A percentile compares a stretch with the other conserved stretches of the same genome.
phyloP scores from a whole-genome alignment of 2,797 vertebrate genomes.

The Phrynocephalus vlangalii region DNA sequence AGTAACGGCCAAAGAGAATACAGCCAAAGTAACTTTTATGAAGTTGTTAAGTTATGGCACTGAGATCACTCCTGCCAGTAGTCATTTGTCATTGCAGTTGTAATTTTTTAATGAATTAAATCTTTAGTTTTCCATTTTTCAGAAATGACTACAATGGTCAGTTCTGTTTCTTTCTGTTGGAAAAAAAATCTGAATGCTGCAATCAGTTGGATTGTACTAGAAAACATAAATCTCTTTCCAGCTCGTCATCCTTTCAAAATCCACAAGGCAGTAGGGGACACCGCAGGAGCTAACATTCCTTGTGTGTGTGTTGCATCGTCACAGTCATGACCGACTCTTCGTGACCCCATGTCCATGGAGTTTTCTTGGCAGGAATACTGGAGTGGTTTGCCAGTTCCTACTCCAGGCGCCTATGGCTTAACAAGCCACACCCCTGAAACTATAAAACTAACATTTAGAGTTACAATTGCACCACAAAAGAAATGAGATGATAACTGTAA shows the following conservation, averaged over 20 bases:
- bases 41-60: background rate
- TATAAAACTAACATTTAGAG: background rate
- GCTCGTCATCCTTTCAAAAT: background rate
- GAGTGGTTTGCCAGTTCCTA: too few relatives aligned
- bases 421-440: background rate
- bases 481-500: background rate
- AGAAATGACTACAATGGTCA: background rate
- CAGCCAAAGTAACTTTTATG: background rate
- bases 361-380: too few relatives aligned
- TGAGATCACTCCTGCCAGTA: background rate
- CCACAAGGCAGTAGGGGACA: background rate
- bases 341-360: too few relatives aligned
- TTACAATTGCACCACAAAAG: background rate
- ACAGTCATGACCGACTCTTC: too few relatives aligned
- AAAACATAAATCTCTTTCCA: background rate
- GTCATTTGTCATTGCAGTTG: background rate
- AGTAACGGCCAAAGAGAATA: too few relatives aligned
- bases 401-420: too few relatives aligned
- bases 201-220: background rate
- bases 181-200: background rate
- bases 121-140: background rate
- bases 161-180: background rate
- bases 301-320: background rate
- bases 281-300: background rate
- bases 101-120: background rate